phyloP scores from a whole-genome alignment of 2,888 invertebrate genomes.

The Desoria tigrina region DNA sequence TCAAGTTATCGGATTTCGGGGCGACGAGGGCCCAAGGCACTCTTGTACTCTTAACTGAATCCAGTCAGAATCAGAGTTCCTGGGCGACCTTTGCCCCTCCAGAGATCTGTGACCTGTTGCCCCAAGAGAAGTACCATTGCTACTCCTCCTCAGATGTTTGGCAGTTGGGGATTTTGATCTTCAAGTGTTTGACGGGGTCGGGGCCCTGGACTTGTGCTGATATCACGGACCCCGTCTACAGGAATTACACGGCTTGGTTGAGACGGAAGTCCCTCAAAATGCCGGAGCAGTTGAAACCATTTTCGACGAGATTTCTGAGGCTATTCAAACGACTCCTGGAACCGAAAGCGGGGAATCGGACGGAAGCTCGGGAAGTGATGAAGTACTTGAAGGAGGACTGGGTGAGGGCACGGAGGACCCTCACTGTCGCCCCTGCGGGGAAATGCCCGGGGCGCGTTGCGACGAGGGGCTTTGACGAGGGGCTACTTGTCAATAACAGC shows the following conservation, averaged over 20 bases:
- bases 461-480: too few species aligned
- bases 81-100: conserved; percentile 58
- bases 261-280: conserved; percentile 19
- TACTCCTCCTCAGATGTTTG: conserved; percentile 71
- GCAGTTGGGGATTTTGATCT: conserved; percentile 74
- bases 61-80: background rate
- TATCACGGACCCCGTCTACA: conserved; percentile 67
- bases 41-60: conserved; percentile 61
- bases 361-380: conserved; percentile 18
- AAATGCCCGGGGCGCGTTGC: too few species aligned
- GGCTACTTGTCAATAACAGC: too few species aligned
- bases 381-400: conserved; percentile 30
- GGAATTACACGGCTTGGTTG: conserved; percentile 15
- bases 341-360: conserved; percentile 18
- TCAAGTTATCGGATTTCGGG: conserved; percentile 74
- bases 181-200: conserved; percentile 69
- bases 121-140: conserved; percentile 68
- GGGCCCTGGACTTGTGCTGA: conserved; percentile 74
- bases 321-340: conserved; percentile 26
- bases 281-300: conserved; percentile 20
- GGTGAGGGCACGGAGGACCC: conserved; percentile 1
- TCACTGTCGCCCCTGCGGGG: too few species aligned
- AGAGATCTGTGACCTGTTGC: conserved; percentile 64
- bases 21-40: conserved; percentile 66
- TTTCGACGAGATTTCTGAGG: conserved; percentile 16